These are phyloP conservation scores for Allophyes oxyacanthae DNA, from an alignment of 2,888 invertebrate genomes.

Conservation along the genomic window DNA sequence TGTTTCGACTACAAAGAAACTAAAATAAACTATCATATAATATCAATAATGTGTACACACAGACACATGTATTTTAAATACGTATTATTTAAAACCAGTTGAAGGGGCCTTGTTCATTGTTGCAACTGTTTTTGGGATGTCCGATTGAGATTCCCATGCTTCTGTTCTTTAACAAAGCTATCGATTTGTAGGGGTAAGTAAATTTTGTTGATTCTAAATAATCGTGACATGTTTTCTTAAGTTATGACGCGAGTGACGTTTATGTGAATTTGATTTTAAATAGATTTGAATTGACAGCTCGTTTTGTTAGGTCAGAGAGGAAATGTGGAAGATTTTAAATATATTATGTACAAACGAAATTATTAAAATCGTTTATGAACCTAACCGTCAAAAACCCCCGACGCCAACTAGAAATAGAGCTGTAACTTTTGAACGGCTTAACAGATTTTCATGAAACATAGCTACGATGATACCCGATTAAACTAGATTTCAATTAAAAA, in stretches of 20 bases:
- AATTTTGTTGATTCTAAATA: slow-evolving; percentile 76
- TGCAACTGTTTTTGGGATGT: slow-evolving; percentile 58
- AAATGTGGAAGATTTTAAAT: too few species aligned
- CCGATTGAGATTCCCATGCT: slow-evolving; percentile 86
- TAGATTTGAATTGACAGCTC: slow-evolving; percentile 63
- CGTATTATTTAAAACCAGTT: slow-evolving; percentile 87
- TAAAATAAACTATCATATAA: slow-evolving; percentile 89
- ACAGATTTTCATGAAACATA: too few species aligned
- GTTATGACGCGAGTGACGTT: slow-evolving; percentile 82
- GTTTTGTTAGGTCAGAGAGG: slow-evolving; percentile 40
- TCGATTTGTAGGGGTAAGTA: slow-evolving; percentile 78
- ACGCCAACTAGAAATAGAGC: too few species aligned
- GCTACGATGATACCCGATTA: too few species aligned
- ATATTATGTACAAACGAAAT: too few species aligned
- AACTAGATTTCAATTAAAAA: too few species aligned
- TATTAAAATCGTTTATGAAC: too few species aligned
- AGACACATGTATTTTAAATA: slow-evolving; percentile 89
- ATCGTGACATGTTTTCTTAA: slow-evolving; percentile 81
- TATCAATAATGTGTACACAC: slow-evolving; percentile 87
- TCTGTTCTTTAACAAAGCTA: slow-evolving; percentile 72
- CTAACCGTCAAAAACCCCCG: too few species aligned
- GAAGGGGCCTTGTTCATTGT: slow-evolving; percentile 63
- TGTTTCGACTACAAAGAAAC: slow-evolving; percentile 59
- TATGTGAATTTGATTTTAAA: slow-evolving; percentile 75
- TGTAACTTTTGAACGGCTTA: too few species aligned